Base-by-base conservation (phyloP, 2,113 vertebrate genomes). In the Zosterops pallidus region DNA sequence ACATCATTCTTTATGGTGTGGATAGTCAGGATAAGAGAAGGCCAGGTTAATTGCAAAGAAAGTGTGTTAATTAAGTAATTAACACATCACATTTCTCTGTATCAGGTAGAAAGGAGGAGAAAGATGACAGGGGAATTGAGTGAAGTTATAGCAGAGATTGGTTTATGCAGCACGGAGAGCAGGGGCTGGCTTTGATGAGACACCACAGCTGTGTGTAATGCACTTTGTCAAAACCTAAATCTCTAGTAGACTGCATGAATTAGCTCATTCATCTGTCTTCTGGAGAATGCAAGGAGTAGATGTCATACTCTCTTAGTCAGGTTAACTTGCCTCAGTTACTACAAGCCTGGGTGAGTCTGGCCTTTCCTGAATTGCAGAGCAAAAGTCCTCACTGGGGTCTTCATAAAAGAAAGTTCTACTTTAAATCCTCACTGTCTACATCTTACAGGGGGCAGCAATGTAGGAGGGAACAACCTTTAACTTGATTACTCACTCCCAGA, bases 31-130 rank as follows among this genome's bases (percentile, higher is more conserved):
- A 89, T 72, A 87, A 83, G 59, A 85, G 64, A 94, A 88, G 37
- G 46, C 60, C 49, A 55, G 59, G 84, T 86, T 95, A 92, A 96
- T 94, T 79, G 68, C 25, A 57, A 94, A 86, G 80, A 56, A 72
- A 49, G 87, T 78, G 70, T 92, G 90, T 76, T 97, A 96, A 96
- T 96, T 95, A 83, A 2, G 6, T 80, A 94, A 96, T 97, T 96
- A 96, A 86, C 71, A 95, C 65, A 92, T 92, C 64, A 69, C 53
- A n/a, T 17, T 91, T 77, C 53, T 59, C 80, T 37, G 50, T 49
- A 89, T 44, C n/a, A 60, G n/a, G 53, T n/a, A 84, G 75, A 88
- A 91, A 78, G 50, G 39, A 87, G 44, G 20, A 70, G 39, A 37
- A 81, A 44, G 49, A 83, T 0, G 1, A 56, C 0, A 25, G 22